Evolutionary conservation across 2,888 invertebrate species (phyloP).

Genomic region (Himalopsyche tibetana): DNA sequence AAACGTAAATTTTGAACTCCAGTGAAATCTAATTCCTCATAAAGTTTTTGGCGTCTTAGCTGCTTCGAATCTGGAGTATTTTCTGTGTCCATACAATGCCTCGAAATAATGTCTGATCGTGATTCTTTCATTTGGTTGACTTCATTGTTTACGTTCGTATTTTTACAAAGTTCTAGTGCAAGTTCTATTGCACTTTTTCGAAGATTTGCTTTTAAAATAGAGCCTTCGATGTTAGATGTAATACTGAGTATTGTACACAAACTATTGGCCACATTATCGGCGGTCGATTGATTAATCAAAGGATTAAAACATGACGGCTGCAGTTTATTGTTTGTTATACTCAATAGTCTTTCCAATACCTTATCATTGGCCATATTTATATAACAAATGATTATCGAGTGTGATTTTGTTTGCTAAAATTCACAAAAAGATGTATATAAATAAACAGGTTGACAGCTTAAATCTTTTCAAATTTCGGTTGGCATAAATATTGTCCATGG

Average conservation of each 20-base stretch:
- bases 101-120: constrained; percentile 39
- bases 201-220: constrained; percentile 50
- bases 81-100: background rate
- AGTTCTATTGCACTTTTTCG: constrained; percentile 50
- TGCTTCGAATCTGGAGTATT: background rate
- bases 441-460: no score
- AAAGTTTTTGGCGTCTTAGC: constrained; percentile 10
- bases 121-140: constrained; percentile 32
- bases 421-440: no score
- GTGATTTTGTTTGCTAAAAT: no score
- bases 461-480: no score
- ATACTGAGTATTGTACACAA: constrained; percentile 47
- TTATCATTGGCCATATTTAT: constrained; percentile 47
- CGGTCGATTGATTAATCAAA: constrained; percentile 41
- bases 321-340: background rate
- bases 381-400: background rate
- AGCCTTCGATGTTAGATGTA: constrained; percentile 12
- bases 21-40: constrained; percentile 43
- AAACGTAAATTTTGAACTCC: constrained; percentile 41
- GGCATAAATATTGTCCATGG: no score
- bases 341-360: constrained; percentile 47
- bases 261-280: constrained; percentile 51
- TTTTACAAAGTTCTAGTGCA: constrained; percentile 48
- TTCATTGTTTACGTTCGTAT: constrained; percentile 1
- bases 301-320: constrained; percentile 22